These are phyloP conservation scores for Crematogaster levior DNA, from an alignment of 2,888 invertebrate genomes.

Conservation along the genomic window DNA sequence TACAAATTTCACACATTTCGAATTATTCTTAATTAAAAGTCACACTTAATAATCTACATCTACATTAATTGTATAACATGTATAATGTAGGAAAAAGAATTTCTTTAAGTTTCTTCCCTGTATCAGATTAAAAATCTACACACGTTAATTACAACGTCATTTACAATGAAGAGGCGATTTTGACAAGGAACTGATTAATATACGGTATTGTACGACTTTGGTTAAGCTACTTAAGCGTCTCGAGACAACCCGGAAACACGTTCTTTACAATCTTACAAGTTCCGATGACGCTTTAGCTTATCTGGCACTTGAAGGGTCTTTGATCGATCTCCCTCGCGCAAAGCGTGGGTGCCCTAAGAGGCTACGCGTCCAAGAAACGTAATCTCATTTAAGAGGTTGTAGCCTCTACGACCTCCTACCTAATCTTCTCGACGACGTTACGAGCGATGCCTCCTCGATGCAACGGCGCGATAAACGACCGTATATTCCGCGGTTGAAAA, in stretches of 20 bases:
- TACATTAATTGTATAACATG: neutral
- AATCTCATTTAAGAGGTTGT: constrained; percentile 65
- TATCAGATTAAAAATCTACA: neutral
- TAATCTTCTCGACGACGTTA: constrained; percentile 55
- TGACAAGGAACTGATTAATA: neutral
- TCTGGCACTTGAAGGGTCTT: constrained; percentile 46
- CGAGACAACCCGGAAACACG: constrained; percentile 32
- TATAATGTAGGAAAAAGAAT: neutral
- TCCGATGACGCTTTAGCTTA: constrained; percentile 40
- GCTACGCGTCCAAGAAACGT: constrained; percentile 41
- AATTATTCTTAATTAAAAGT: constrained; percentile 3
- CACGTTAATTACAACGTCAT: neutral
- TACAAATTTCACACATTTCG: neutral
- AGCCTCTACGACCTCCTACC: constrained; percentile 50
- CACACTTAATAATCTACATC: neutral
- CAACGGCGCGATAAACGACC: constrained; percentile 43
- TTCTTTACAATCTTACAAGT: constrained; percentile 50
- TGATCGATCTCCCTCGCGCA: constrained; percentile 51
- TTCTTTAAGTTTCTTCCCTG: neutral
- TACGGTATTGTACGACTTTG: neutral
- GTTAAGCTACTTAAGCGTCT: constrained; percentile 23
- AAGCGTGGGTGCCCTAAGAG: constrained; percentile 54
- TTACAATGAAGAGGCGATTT: neutral
- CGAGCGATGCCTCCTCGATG: constrained; percentile 55
- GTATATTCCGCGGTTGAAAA: constrained; percentile 19